Evolutionary conservation across 2,113 vertebrate genomes (phyloP), one percentile per base, ranked within the genome.

Genomic region (Psilopsiagon aurifrons): DNA sequence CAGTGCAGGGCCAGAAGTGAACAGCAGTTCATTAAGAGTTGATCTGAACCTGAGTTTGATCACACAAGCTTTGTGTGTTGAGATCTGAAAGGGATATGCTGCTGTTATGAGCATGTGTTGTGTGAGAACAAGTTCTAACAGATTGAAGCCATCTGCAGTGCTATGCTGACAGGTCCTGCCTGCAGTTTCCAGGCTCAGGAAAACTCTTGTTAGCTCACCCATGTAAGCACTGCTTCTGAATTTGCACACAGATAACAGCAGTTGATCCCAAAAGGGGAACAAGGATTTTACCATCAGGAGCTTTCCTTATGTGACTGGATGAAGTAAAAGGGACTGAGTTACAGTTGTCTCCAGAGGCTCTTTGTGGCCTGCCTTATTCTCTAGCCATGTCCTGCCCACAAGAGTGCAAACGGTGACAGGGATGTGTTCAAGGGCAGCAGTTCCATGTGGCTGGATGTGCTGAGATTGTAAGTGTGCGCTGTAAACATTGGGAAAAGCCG

Each of bases 311-410:
- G 2, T 51, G 52, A 14, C 20, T 10, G 47, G 17, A 67, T 24
- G 24, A 55, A 51, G 60, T 28, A 35, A 71, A 83, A 69, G 13
- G 47, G 35, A 11, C 22, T 6, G 10, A 44, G 66, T 41, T 43
- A 16, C 19, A 39, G 10, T 27, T 74, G 33, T 62, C 52, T 81
- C 51, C 13, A 39, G 69, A 62, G 10, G 24, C 60, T 27, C 51
- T 63, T 66, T 11, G 7, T 82, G 88, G 41, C 29, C 60, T 52
- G 59, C 8, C 13, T 74, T 3, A 0, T 35, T 85, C 35, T 13
- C 69, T 54, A 12, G 41, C 22, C 22, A 13, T 0, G 4, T 44
- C 27, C 35, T 64, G 35, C 24, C 51, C 13, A 7, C 0, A 1
- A 17, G 13, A 44, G 13, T 5, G 51, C 46, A 22, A 0, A 0